These are phyloP conservation scores for Sebastes cheni DNA, from an alignment of 2,797 vertebrate genomes.

Conservation along the genomic window DNA sequence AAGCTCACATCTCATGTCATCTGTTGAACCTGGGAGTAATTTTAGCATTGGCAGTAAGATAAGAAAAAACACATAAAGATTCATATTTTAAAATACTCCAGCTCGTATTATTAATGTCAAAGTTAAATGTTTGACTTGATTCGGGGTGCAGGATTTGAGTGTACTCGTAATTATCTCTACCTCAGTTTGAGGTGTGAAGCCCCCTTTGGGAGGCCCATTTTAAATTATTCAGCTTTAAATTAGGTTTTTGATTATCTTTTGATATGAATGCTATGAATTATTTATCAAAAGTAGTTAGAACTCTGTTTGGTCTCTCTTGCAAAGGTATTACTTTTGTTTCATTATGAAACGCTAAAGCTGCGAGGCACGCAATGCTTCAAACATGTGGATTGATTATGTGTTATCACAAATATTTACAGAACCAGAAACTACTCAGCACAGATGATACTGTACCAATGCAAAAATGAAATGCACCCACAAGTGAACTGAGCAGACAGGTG, in stretches of 20 bases:
- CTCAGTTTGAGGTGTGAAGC: neutral
- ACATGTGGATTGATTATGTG: neutral
- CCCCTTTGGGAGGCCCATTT: neutral
- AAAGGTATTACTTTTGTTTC: neutral
- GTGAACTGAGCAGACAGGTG: neutral
- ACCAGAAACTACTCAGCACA: neutral
- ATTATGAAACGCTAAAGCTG: conserved; percentile 9
- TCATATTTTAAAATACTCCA: neutral
- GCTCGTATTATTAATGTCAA: neutral
- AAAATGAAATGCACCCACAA: neutral
- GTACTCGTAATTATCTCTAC: neutral
- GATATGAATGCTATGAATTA: conserved; percentile 39
- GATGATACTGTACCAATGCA: neutral
- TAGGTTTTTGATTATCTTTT: conserved; percentile 41
- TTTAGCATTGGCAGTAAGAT: neutral
- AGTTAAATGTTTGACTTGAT: conserved; percentile 13
- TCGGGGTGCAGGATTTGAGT: neutral
- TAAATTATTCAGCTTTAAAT: conserved; percentile 52
- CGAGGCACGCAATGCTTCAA: neutral
- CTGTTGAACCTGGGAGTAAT: neutral
- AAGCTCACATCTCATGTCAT: neutral
- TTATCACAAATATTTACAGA: neutral
- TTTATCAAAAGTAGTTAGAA: conserved; percentile 13
- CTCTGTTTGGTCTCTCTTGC: neutral
- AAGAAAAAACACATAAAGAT: neutral